Evolutionary conservation across 2,888 invertebrate species (phyloP).

Genomic region (Aleiodes alternator): DNA sequence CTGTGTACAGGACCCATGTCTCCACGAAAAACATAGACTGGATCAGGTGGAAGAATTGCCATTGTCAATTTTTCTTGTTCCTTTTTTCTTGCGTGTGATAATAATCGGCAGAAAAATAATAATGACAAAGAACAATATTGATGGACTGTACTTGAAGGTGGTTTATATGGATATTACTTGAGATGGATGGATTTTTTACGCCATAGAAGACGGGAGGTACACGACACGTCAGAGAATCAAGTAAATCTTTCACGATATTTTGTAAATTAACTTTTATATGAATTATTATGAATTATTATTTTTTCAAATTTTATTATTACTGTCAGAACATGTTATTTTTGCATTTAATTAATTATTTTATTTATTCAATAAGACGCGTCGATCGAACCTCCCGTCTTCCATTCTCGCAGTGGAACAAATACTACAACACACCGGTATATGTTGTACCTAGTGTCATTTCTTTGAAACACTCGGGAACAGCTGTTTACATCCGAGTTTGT

Average conservation of each 20-base stretch:
- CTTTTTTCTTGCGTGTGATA: background rate
- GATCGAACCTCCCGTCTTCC: slow-evolving; percentile 56
- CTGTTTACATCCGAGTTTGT: background rate
- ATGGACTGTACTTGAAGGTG: background rate
- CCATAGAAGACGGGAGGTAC: slow-evolving; percentile 55
- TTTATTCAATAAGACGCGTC: slow-evolving; percentile 49
- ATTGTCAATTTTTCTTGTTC: slow-evolving; percentile 34
- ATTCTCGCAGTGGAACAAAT: slow-evolving; percentile 38
- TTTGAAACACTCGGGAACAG: background rate
- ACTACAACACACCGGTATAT: slow-evolving; percentile 3
- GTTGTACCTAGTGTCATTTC: slow-evolving; percentile 24
- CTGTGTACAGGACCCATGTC: slow-evolving; percentile 86
- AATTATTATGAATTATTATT: background rate
- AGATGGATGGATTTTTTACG: background rate
- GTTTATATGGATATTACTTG: background rate
- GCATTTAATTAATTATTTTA: slow-evolving; percentile 35
- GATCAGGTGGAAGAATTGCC: slow-evolving; percentile 87
- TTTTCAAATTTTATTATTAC: background rate
- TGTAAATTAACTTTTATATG: slow-evolving; percentile 8
- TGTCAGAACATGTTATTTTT: slow-evolving; percentile 32
- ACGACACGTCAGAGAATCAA: slow-evolving; percentile 49
- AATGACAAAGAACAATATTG: slow-evolving; percentile 9
- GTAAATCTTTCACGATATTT: background rate
- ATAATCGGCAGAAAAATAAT: background rate
- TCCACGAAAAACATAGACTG: slow-evolving; percentile 84